Base-by-base conservation (phyloP, 2,797 vertebrate species). In the Champsocephalus gunnari region DNA sequence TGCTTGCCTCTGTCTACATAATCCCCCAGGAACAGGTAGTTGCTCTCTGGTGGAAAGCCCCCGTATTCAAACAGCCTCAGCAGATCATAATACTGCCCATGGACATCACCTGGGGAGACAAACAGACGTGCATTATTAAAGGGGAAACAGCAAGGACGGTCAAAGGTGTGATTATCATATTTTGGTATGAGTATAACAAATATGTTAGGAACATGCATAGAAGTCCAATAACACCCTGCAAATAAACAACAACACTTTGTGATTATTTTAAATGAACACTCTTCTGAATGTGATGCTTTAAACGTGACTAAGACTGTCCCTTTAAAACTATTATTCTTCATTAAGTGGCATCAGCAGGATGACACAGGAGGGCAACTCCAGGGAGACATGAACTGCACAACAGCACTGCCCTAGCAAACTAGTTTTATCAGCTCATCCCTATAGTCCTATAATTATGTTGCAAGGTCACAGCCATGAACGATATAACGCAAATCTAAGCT, bases 1-100 rank as follows among this genome's bases (percentile, higher is more conserved):
- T 96, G 95, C 78, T 96, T 96, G 79, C 95, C 95, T 88, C 95
- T 64, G 92, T 96, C 95, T 66, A 96, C 95, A n/a, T 96, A 96
- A 89, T 96, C 95, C 4, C 95, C 95, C 77, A 96, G 86, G 87
- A 96, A 96, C 87, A 96, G 87, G 89, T 96, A 96, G 94, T 96
- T 96, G 85, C 95, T 96, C 90, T 96, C 95, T 6, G 95, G 95
- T 44, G 95, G 95, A 75, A 96, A 96, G 73, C 95, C 95, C 9
- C 95, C 95, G 58, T 96, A 96, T 88, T 96, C 95, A 79, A 96
- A 96, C 41, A 96, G 94, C 90, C 95, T 92, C 67, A 96, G 89
- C 80, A 96, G 94, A 82, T 96, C 95, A 47, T 96, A 95, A 92
- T 96, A 96, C 86, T 96, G 95, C 75, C 95, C 95, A 1, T 96